Evolutionary conservation across 2,113 vertebrate genomes (phyloP), one percentile per base, ranked within the genome.

Genomic region (Cariama cristata): DNA sequence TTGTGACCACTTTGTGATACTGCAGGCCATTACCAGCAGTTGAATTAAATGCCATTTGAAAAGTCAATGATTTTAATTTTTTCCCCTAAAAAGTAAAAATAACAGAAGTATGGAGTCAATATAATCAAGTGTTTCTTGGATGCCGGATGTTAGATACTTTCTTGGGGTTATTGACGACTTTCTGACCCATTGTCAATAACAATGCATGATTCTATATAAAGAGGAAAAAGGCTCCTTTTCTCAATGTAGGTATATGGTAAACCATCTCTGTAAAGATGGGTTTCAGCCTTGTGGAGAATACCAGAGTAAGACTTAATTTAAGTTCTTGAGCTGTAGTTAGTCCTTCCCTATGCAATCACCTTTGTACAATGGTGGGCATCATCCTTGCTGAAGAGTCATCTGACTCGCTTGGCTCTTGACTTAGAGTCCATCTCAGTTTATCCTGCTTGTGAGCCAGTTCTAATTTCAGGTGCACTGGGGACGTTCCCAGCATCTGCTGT

Each of bases 401-500:
- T 74, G 38, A 55, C 66, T 67, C 58, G 33, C 28, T 66, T 58
- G 53, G 40, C 35, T 91, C 69, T 79, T 87, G 58, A 22, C 53
- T 79, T 79, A 28, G 62, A 83, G 58, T 96, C 63, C 56, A 0
- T 45, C 40, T 79, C 77, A 20, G 33, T 85, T 91, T 55, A 18
- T 79, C 47, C 64, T 82, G 42, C 18, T 59, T 58, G 42, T 38
- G 62, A 91, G 21, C 23, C 80, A 44, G 67, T 81, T 86, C 33
- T 75, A 33, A 52, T 62, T 67, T 69, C n/a, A 33, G 84, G 23
- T 59, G 62, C 28, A 6, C 44, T n/a, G 49, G 7, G 11, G 28
- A 42, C 0, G 0, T 21, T 72, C 45, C 45, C 58, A 79, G 55
- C 19, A 12, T 4, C 4, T 38, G 32, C n/a, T 0, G 0, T 42